Evolutionary conservation across 2,113 vertebrate species (phyloP).

Genomic region (mouse (Mus musculus)): GRCm39 chr14:45592501-45593000

Average conservation of each 20-base stretch:
- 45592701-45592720: conserved; percentile 47
- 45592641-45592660: conserved; percentile 16
- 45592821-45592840: not conserved
- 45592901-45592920: no score
- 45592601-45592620: not conserved
- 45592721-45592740: conserved; percentile 29
- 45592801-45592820: conserved; percentile 29
- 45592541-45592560: not conserved
- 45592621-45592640: conserved; percentile 35
- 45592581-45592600: not conserved
- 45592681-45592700: conserved; percentile 1
- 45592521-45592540: conserved; percentile 10
- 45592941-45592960: no score
- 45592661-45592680: not conserved
- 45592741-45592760: not conserved
- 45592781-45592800: conserved; percentile 14
- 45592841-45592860: not conserved
- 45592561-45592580: not conserved
- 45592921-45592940: no score
- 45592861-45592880: not conserved
- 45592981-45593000: no score
- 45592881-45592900: not conserved
- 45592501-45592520: not conserved
- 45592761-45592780: not conserved
- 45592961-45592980: no score